A percentile compares a stretch with the other conserved stretches of the same genome.
These are phyloP conservation scores for Aix galericulata DNA, from an alignment of 2,113 vertebrate genomes.

Conservation along the genomic window DNA sequence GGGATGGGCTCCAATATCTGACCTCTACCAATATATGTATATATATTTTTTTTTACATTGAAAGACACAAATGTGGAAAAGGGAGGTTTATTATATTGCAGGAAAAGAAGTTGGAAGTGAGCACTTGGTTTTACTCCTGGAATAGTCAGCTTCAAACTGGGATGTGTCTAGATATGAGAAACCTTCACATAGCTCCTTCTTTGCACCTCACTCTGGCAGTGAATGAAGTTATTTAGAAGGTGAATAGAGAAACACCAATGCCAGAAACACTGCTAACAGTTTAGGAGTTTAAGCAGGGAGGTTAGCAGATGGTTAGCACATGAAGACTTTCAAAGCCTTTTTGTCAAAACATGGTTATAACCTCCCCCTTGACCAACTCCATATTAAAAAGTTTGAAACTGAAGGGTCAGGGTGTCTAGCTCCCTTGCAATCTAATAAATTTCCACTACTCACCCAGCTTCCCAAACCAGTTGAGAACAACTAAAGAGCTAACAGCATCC, in stretches of 20 bases:
- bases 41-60: neutral
- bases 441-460: neutral
- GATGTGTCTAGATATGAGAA: neutral
- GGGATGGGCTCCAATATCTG: neutral
- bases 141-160: neutral
- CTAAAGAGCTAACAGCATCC: neutral
- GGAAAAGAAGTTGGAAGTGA: neutral
- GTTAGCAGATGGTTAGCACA: neutral
- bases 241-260: accelerated
- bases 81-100: neutral
- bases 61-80: neutral
- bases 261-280: neutral
- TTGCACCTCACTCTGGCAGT: neutral
- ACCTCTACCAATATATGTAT: neutral
- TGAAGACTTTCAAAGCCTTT: neutral
- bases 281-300: neutral
- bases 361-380: neutral
- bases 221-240: constrained; percentile 14
- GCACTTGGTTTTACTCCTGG: neutral
- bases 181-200: neutral
- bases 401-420: neutral
- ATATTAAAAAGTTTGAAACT: neutral
- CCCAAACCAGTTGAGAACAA: accelerated
- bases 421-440: neutral
- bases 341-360: neutral